Evolutionary conservation across 1,140 invertebrate genomes (phyloP).

Genomic region (Nilaparvata lugens): DNA sequence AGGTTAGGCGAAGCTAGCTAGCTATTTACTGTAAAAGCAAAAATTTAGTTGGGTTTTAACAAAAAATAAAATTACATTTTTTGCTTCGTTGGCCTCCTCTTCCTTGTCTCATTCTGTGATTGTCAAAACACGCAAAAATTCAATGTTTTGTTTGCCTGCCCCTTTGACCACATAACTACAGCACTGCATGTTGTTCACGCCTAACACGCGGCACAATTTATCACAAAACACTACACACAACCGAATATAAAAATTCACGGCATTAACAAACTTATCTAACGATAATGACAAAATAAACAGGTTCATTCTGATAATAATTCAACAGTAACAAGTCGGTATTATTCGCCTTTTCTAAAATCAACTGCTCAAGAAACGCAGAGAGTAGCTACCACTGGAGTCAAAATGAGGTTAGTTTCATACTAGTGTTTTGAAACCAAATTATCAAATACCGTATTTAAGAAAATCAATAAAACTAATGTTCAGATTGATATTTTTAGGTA

Average conservation of each 20-base stretch:
- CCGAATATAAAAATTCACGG: conserved; percentile 15
- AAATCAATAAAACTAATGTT: too few species aligned
- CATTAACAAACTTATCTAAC: conserved; percentile 21
- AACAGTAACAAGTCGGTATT: conserved; percentile 19
- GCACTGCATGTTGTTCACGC: conserved; percentile 24
- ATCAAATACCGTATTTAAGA: too few species aligned
- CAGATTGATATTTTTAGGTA: too few species aligned
- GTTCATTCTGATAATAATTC: conserved; percentile 27
- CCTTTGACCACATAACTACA: conserved; percentile 27
- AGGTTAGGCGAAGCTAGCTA: background rate
- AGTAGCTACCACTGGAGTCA: conserved; percentile 43
- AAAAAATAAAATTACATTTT: conserved; percentile 37
- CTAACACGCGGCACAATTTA: conserved; percentile 25
- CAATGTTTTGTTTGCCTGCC: conserved; percentile 30
- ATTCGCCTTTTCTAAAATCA: conserved; percentile 32
- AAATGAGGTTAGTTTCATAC: conserved; percentile 17
- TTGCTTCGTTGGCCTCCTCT: conserved; percentile 40
- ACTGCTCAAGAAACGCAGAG: conserved; percentile 36
- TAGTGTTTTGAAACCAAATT: background rate
- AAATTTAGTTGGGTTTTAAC: background rate
- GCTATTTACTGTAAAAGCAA: background rate
- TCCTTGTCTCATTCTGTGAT: conserved; percentile 41
- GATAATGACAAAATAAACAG: conserved; percentile 18
- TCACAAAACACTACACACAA: conserved; percentile 21
- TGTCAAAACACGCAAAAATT: conserved; percentile 30